Conservation (phyloP, 2,888 invertebrate species). For the Drosophila paramelanica region DNA sequence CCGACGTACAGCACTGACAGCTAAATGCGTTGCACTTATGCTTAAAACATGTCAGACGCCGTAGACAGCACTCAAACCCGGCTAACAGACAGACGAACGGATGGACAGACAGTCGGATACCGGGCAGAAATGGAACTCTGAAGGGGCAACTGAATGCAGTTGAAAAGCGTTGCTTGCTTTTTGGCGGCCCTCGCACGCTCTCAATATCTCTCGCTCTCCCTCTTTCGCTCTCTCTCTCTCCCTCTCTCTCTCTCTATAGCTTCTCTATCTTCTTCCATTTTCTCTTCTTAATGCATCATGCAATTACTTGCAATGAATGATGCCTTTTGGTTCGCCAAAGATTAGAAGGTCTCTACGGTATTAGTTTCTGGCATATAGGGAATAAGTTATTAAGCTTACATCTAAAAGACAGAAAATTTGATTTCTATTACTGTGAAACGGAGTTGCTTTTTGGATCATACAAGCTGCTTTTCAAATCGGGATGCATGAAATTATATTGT, state of each 20-base stretch:
- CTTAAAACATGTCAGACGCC: constrained; percentile 77
- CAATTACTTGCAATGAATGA: constrained; percentile 13
- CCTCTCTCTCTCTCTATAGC: no score
- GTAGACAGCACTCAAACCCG: constrained; percentile 71
- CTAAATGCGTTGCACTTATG: constrained; percentile 80
- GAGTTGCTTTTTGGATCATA: not conserved
- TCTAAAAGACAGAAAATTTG: no score
- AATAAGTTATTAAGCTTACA: constrained; percentile 13
- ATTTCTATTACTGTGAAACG: no score
- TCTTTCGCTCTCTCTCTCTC: not conserved
- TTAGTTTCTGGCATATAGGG: constrained; percentile 1
- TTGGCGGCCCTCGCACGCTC: constrained; percentile 7
- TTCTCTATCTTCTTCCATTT: constrained; percentile 5
- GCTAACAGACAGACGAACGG: constrained; percentile 24
- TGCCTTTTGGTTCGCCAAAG: constrained; percentile 2
- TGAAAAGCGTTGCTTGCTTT: constrained; percentile 46
- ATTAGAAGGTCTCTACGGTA: constrained; percentile 11
- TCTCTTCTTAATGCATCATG: constrained; percentile 19
- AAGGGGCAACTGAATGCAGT: constrained; percentile 17
- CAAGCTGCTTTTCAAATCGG: no score
- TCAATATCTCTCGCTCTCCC: not conserved
- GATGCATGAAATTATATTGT: no score
- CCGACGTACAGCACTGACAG: constrained; percentile 65
- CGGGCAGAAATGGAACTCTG: constrained; percentile 27
- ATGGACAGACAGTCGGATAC: constrained; percentile 16